Evolutionary conservation across 2,113 vertebrate species (phyloP).

Genomic region (Oenanthe melanoleuca): DNA sequence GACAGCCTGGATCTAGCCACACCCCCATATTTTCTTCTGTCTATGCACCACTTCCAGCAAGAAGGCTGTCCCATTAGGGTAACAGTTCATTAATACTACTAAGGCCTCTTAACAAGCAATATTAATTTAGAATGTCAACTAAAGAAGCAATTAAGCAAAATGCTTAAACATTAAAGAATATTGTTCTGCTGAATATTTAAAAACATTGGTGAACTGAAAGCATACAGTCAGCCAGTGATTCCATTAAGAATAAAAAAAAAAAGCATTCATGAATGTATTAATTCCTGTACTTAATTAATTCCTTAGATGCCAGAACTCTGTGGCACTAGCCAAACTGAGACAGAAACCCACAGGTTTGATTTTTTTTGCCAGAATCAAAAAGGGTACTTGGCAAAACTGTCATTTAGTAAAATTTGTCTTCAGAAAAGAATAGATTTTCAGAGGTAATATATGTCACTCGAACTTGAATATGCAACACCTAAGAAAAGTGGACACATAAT

Average conservation of each 20-base stretch:
- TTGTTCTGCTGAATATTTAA: not conserved
- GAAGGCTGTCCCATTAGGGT: not conserved
- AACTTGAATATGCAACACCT: slow-evolving; percentile 26
- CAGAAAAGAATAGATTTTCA: slow-evolving; percentile 30
- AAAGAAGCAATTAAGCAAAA: not conserved
- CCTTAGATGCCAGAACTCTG: not conserved
- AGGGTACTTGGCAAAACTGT: not conserved
- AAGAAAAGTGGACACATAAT: slow-evolving; percentile 56
- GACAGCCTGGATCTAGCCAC: not conserved
- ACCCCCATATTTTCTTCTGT: not conserved
- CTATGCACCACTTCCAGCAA: not conserved
- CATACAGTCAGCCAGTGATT: not conserved
- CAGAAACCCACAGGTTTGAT: not conserved
- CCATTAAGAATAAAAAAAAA: not conserved
- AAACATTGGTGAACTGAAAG: not conserved
- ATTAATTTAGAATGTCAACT: not conserved
- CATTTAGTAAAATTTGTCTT: slow-evolving; percentile 14
- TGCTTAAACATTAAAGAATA: not conserved
- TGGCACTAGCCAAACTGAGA: not conserved
- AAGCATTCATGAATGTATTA: not conserved
- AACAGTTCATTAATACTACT: not conserved
- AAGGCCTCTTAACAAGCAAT: not conserved
- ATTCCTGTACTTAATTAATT: not conserved
- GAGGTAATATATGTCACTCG: slow-evolving; percentile 31
- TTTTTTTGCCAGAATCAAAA: slow-evolving; percentile 36